Base-by-base conservation (phyloP, 2,888 invertebrate species). In the Xestia sexstrigata region DNA sequence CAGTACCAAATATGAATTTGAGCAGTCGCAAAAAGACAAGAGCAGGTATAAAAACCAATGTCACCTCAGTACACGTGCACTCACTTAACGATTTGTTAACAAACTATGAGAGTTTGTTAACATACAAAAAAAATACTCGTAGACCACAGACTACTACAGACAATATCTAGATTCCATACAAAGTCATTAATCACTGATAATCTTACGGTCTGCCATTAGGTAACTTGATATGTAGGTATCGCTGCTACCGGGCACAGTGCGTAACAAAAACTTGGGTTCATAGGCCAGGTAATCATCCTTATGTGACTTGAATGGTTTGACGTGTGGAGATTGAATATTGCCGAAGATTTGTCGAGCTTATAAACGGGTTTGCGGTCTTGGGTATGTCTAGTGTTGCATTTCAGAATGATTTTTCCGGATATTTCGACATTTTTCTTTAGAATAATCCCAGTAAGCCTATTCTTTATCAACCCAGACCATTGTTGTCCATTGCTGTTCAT, bases 241-340 rank as follows among this genome's bases (percentile, higher is more conserved):
- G n/a, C 4, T 5, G 75, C 74, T 82, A 83, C 89, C 82, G 82
- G 75, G 86, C 73, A 81, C 42, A 65, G 65, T 72, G 73, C 70
- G 76, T 62, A 87, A 91, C 91, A 92, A 92, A 92, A 92, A 93
- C 88, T 72, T 71, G 78, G 79, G 93, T 90, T 90, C 92, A 93
- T 87, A 92, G 91, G 91, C 90, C 91, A 92, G 87, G 81, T 92
- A 92, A 93, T 93, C 88, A 92, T 81, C 77, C 88, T 89, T 87
- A 86, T 85, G 88, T 91, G 90, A 91, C 72, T 76, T 90, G 83
- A 85, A 88, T 89, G 87, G 52, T 60, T 30, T 23, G 69, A 70
- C 49, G 49, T 58, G 52, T 63, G 68, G 26, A 26, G 30, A 73
- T 58, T 76, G 69, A 76, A 71, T 55, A 70, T 23, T 49, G 26